These are phyloP conservation scores for Cyclina sinensis DNA, from an alignment of 1,140 invertebrate genomes.

Conservation along the genomic window DNA sequence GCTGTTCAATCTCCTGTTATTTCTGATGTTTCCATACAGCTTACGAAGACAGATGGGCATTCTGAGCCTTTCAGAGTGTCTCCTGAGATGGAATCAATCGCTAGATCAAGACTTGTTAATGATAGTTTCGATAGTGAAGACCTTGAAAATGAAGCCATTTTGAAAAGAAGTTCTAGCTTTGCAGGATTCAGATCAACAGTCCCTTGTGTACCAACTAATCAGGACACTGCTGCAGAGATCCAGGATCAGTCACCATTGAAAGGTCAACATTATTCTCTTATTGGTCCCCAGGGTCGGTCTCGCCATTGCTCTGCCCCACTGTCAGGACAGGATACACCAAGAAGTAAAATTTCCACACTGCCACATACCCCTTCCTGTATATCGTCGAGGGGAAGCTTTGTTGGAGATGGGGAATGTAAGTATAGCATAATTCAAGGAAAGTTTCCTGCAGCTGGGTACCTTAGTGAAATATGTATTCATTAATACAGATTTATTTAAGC, in stretches of 20 bases:
- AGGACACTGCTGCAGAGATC: conserved; percentile 11
- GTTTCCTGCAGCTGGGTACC: too few species aligned
- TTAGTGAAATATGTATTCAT: too few species aligned
- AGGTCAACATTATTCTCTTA: background rate
- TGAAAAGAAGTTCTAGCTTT: conserved; percentile 80
- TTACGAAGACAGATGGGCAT: conserved; percentile 56
- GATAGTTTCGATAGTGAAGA: conserved; percentile 57
- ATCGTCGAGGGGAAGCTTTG: conserved; percentile 82
- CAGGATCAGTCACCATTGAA: conserved; percentile 41
- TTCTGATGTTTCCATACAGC: conserved; percentile 59
- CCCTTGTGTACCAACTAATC: conserved; percentile 27
- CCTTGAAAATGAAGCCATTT: conserved; percentile 35
- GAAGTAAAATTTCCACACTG: conserved; percentile 76
- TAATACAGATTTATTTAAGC: too few species aligned
- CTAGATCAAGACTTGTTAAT: background rate
- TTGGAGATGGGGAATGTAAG: conserved; percentile 78
- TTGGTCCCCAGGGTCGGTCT: conserved; percentile 59
- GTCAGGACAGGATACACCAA: conserved; percentile 76
- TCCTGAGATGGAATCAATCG: background rate
- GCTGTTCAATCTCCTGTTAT: conserved; percentile 54
- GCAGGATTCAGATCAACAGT: conserved; percentile 72
- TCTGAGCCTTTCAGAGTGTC: conserved; percentile 50
- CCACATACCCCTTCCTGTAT: conserved; percentile 81
- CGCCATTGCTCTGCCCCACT: conserved; percentile 81
- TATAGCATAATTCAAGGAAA: background rate